Conservation (phyloP, 2,797 vertebrate species). For the Lepilemur ruficaudatus region DNA sequence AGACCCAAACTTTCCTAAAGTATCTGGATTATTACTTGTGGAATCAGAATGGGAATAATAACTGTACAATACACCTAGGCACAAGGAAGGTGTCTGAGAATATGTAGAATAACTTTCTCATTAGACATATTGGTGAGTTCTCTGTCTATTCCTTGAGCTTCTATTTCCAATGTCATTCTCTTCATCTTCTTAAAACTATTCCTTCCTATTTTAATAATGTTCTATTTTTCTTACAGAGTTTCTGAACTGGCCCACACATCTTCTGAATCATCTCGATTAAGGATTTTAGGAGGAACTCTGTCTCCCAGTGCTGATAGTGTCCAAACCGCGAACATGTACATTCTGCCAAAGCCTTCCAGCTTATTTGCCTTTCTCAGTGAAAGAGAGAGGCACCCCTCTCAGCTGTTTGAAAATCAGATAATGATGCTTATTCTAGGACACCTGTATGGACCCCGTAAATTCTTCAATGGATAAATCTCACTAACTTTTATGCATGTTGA, state of each 20-base stretch:
- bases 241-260: background rate
- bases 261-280: background rate
- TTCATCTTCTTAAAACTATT: background rate
- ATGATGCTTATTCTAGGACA: background rate
- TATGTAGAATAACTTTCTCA: background rate
- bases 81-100: background rate
- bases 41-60: background rate
- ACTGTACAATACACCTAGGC: background rate
- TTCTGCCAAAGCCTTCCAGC: background rate
- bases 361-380: background rate
- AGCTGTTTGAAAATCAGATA: background rate
- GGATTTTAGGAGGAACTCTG: background rate
- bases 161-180: background rate
- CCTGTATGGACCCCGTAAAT: accelerated
- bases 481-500: background rate
- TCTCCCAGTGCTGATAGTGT: background rate
- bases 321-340: background rate
- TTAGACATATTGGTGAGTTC: background rate
- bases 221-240: background rate
- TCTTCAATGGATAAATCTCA: background rate
- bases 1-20: background rate
- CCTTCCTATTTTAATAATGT: background rate
- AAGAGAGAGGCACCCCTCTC: background rate
- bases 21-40: background rate
- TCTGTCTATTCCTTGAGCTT: background rate